A percentile compares a stretch with the other conserved stretches of the same genome.
Conservation (phyloP, 2,797 vertebrate genomes). For the Rachycentron canadum region DNA sequence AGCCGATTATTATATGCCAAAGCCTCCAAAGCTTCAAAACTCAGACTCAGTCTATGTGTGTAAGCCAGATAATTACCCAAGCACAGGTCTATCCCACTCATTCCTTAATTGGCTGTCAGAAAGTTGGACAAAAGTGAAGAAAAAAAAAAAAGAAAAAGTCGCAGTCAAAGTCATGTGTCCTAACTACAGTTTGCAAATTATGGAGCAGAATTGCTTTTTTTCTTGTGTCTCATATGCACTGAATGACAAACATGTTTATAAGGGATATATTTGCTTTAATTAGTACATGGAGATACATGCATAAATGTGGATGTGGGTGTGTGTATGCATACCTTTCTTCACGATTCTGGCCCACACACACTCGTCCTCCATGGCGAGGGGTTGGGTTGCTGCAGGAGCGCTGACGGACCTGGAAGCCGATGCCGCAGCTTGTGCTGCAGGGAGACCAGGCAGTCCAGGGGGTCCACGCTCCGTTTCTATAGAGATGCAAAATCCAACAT, state of each 20-base stretch:
- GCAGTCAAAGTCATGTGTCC: slow-evolving; percentile 47
- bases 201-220: neutral
- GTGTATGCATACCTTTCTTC: slow-evolving; percentile 90
- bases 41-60: slow-evolving; percentile 53
- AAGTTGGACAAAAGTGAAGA: slow-evolving; percentile 53
- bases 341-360: slow-evolving; percentile 97
- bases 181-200: slow-evolving; percentile 53
- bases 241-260: neutral
- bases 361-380: slow-evolving; percentile 93
- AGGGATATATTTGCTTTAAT: slow-evolving; percentile 5
- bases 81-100: slow-evolving; percentile 57
- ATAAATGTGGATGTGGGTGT: neutral
- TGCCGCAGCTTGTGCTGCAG: slow-evolving; percentile 97
- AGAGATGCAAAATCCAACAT: slow-evolving; percentile 49
- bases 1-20: slow-evolving; percentile 70
- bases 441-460: slow-evolving; percentile 97
- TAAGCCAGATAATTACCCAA: slow-evolving; percentile 77
- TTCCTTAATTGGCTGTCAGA: slow-evolving; percentile 75
- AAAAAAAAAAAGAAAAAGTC: slow-evolving; percentile 33
- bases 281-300: neutral
- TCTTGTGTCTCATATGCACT: neutral
- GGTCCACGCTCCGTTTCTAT: slow-evolving; percentile 97
- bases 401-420: slow-evolving; percentile 97
- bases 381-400: slow-evolving; percentile 97
- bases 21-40: slow-evolving; percentile 69